Evolutionary conservation across 2,113 vertebrate genomes (phyloP).

Genomic region (Argyrosomus japonicus): DNA sequence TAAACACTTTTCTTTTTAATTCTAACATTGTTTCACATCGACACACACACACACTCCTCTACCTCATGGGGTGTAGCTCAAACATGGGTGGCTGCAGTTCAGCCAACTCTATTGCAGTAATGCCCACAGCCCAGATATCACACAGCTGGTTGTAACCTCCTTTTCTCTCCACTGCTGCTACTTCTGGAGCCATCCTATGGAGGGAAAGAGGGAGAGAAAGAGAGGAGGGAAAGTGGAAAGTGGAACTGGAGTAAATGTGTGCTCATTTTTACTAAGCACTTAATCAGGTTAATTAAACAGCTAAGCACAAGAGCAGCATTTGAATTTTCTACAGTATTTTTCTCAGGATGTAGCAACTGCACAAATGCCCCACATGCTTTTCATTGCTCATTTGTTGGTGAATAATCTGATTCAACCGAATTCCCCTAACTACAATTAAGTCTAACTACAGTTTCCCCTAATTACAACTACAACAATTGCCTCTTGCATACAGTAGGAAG

Average conservation of each 20-base stretch:
- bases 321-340: background rate
- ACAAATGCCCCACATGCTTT: background rate
- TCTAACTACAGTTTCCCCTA: no score
- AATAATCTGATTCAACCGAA: background rate
- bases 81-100: conserved; percentile 99
- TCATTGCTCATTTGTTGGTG: background rate
- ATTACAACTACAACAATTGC: background rate
- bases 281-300: conserved; percentile 11
- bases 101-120: conserved; percentile 97
- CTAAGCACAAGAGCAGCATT: background rate
- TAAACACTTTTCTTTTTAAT: background rate
- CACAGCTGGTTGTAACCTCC: conserved; percentile 98
- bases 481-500: background rate
- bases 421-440: no score
- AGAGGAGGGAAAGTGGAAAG: background rate
- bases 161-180: conserved; percentile 98
- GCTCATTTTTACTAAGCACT: background rate
- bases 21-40: background rate
- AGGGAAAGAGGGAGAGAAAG: background rate
- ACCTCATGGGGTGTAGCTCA: conserved; percentile 99
- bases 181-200: conserved; percentile 98
- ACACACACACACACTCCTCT: conserved; percentile 37
- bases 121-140: conserved; percentile 98
- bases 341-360: background rate
- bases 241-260: background rate